Base-by-base conservation (phyloP, 1,140 invertebrate species). In the Bombus vancouverensis region DNA sequence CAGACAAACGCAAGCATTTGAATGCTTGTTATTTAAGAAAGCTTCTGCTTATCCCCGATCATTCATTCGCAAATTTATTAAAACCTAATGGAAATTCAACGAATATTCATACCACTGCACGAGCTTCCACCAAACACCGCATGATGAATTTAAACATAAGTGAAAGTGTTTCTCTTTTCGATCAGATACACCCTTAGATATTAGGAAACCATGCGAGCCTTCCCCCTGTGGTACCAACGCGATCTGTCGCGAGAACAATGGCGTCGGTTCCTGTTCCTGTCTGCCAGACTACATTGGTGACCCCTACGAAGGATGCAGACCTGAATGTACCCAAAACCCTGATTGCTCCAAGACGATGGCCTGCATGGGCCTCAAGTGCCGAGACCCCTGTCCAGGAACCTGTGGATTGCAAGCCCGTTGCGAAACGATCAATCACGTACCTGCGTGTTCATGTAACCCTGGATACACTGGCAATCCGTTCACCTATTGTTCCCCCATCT, bases 241-340 rank as follows among this genome's bases (percentile, higher is more conserved):
- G 76, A 71, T 95, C 85, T 96, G 96, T 92, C 83, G 94, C 81
- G 94, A 95, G 88, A 93, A 92, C 81, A 94, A 95, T 91, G 92
- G 95, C 74, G 90, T 94, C 42, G 94, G 94, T 32, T 92, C 94
- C 34, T 97, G 96, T 92, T 96, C 96, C 53, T 98, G 98, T 93
- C 93, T 97, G 68, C 95, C 96, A 4, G 96, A 97, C 85, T 98
- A 97, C 88, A 95, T 96, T 83, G 98, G 98, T 18, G 96, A 97
- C 92, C 97, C 98, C 0, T 96, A 93, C 95, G 96, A 88, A 96
- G 94, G 97, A 88, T 98, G 97, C 93, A 96, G 96, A 93, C 97
- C 97, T 42, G 97, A 98, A 93, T 98, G 97, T 94, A 95, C 96
- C 25, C 96, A 96, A 89, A 96, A 96, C 90, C 94, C 95, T 1